Conservation (phyloP, 1,140 invertebrate species). For the Andricus grossulariae region DNA sequence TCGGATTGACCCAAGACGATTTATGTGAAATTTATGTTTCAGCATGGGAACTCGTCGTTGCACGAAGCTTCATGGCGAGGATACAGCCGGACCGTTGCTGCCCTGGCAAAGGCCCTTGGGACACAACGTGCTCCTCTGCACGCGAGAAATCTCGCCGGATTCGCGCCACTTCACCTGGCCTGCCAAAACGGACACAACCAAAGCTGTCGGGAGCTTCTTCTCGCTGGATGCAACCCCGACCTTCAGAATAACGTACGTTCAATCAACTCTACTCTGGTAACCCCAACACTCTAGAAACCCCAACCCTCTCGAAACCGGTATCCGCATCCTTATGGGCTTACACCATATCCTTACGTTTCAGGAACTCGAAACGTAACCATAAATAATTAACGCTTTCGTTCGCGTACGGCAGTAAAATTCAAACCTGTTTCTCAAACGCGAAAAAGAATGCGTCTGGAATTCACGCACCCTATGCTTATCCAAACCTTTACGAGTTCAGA, state of each 20-base stretch:
- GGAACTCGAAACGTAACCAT: constrained; percentile 18
- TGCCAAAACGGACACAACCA: constrained; percentile 98
- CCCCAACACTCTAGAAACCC: background rate
- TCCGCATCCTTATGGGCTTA: background rate
- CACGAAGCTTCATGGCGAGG: constrained; percentile 97
- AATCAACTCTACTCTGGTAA: background rate
- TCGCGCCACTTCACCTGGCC: constrained; percentile 94
- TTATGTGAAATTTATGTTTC: constrained; percentile 62
- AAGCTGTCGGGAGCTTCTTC: constrained; percentile 90
- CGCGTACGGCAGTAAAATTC: constrained; percentile 3
- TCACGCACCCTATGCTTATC: no score
- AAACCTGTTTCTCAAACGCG: background rate
- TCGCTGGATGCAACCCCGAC: constrained; percentile 91
- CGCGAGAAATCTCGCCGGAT: constrained; percentile 90
- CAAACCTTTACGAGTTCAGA: background rate
- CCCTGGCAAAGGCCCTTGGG: constrained; percentile 81
- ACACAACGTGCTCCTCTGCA: constrained; percentile 84
- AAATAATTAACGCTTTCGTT: constrained; percentile 27
- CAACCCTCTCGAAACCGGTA: constrained; percentile 12
- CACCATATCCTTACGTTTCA: background rate
- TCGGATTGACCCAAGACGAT: background rate
- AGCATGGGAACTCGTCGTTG: constrained; percentile 95
- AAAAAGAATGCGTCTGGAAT: no score
- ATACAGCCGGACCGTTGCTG: constrained; percentile 89
- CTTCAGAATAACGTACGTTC: constrained; percentile 89